These are phyloP conservation scores for Aphidius gifuensis DNA, from an alignment of 1,140 invertebrate species.

Conservation along the genomic window DNA sequence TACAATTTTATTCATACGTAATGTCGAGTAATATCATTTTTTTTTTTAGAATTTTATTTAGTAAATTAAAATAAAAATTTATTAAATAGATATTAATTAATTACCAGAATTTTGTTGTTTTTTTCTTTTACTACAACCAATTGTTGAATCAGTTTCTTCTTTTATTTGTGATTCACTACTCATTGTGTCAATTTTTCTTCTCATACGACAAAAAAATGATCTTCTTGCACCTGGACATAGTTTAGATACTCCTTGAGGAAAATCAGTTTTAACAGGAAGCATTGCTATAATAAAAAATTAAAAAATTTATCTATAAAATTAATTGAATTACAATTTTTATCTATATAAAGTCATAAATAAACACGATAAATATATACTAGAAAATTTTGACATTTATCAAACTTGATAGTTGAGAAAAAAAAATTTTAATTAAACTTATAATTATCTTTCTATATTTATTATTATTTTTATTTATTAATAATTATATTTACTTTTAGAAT, in stretches of 20 bases:
- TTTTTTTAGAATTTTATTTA: too few species aligned
- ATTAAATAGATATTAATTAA: slow-evolving; percentile 15
- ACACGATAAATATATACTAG: too few species aligned
- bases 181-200: slow-evolving; percentile 63
- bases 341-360: too few species aligned
- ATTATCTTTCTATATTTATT: too few species aligned
- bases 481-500: slow-evolving; percentile 80
- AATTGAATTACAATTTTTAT: too few species aligned
- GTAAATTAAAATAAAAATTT: too few species aligned
- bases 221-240: slow-evolving; percentile 84
- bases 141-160: slow-evolving; percentile 69
- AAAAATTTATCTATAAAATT: background rate
- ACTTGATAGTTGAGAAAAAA: too few species aligned
- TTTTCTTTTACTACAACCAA: slow-evolving; percentile 63
- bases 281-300: slow-evolving; percentile 63
- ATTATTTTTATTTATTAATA: slow-evolving; percentile 3
- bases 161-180: slow-evolving; percentile 59
- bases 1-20: too few species aligned
- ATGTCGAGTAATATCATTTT: too few species aligned
- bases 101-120: slow-evolving; percentile 65
- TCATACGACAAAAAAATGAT: slow-evolving; percentile 93
- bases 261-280: slow-evolving; percentile 85
- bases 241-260: slow-evolving; percentile 69
- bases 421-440: too few species aligned
- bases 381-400: too few species aligned